These are phyloP conservation scores for Pomatorhinus ruficollis DNA, from an alignment of 2,113 vertebrate species.

Conservation along the genomic window DNA sequence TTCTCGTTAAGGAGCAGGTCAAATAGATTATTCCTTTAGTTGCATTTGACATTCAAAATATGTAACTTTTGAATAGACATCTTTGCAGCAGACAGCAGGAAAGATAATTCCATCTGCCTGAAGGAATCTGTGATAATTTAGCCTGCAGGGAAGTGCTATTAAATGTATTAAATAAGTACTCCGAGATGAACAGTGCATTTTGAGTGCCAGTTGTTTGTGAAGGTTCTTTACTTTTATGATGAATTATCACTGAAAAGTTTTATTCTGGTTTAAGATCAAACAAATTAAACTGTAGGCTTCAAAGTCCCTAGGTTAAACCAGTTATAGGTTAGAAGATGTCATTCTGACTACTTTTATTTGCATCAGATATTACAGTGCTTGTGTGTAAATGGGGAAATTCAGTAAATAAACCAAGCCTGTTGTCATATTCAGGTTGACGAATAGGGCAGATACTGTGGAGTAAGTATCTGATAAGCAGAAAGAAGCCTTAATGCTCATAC, in stretches of 20 bases:
- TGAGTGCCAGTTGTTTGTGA: background rate
- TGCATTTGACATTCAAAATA: constrained; percentile 30
- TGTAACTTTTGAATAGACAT: background rate
- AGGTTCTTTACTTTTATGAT: background rate
- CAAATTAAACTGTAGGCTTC: background rate
- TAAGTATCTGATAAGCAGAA: background rate
- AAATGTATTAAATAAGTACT: background rate
- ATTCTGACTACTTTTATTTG: background rate
- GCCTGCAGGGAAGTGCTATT: background rate
- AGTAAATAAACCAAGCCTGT: background rate
- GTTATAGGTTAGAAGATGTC: background rate
- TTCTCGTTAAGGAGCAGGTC: background rate
- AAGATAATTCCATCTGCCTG: background rate
- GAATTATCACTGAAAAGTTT: background rate
- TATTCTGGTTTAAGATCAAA: background rate
- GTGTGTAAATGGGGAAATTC: background rate
- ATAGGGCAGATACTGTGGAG: background rate
- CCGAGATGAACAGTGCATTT: background rate
- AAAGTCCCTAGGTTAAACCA: background rate
- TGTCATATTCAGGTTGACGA: background rate
- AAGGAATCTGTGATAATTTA: background rate
- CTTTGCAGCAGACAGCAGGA: background rate
- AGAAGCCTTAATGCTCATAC: background rate
- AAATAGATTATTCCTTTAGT: background rate
- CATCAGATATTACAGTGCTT: background rate